A percentile compares a stretch with the other conserved stretches of the same genome.
Evolutionary conservation across 2,888 invertebrate genomes (phyloP).

Genomic region (Ctena decussata): DNA sequence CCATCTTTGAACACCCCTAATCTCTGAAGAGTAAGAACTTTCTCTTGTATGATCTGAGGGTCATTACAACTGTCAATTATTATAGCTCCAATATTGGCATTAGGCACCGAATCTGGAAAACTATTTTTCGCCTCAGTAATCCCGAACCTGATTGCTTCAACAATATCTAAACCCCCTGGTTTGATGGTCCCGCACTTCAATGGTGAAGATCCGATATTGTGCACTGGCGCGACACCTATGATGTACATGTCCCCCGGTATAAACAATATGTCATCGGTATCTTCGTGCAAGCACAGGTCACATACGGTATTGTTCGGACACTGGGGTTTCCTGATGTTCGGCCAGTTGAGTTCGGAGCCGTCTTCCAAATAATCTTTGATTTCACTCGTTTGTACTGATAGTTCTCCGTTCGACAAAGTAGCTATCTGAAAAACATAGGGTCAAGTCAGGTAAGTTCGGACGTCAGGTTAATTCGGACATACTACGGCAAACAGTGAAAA

Average conservation of each 20-base stretch:
- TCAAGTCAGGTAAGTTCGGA: too few species aligned
- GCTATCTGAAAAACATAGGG: too few species aligned
- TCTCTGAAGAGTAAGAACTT: constrained; percentile 58
- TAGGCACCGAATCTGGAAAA: constrained; percentile 14
- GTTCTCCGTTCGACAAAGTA: background rate
- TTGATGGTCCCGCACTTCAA: constrained; percentile 63
- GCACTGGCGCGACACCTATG: constrained; percentile 65
- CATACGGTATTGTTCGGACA: constrained; percentile 50
- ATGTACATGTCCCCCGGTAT: constrained; percentile 65
- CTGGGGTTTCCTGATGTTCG: constrained; percentile 50
- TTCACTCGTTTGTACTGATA: background rate
- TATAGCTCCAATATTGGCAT: constrained; percentile 59
- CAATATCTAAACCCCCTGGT: constrained; percentile 56
- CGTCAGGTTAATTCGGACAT: too few species aligned
- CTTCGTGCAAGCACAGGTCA: constrained; percentile 30
- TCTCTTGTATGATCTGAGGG: constrained; percentile 59
- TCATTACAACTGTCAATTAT: constrained; percentile 72
- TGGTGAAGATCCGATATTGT: constrained; percentile 49
- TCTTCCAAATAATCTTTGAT: constrained; percentile 46
- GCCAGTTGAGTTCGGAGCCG: constrained; percentile 33
- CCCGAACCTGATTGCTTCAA: constrained; percentile 61
- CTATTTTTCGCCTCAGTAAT: constrained; percentile 41
- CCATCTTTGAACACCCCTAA: constrained; percentile 52
- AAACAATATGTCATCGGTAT: constrained; percentile 30
- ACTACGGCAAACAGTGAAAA: too few species aligned